Evolutionary conservation across 2,113 vertebrate genomes (phyloP), one percentile per base, ranked within the genome.

Genomic region (Plotosus lineatus): DNA sequence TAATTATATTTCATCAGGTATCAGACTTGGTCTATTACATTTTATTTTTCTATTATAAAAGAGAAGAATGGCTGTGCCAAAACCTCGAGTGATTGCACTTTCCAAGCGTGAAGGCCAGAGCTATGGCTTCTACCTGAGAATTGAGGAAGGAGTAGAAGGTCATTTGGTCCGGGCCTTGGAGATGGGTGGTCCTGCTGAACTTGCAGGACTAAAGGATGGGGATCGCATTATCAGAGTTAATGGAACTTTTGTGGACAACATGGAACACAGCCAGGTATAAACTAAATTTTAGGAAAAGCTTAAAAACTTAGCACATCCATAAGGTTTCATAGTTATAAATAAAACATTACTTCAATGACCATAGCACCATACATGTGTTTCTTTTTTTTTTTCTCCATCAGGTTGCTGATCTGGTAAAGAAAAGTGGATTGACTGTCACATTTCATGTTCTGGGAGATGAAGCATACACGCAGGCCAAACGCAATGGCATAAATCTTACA

Each of bases 141-240:
- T 95, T 1, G 97, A 99, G 90, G 89, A 92, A 38, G 92, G 91
- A 14, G 94, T 91, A 0, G 87, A 88, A 0, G 98, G 98, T 7
- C 98, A 99, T 82, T 89, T 99, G 87, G 87, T 99, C 82, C 95
- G 97, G 15, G 92, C 90, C 0, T 91, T 99, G 82, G 94, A 93
- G 66, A 91, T 90, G 88, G 87, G 90, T 10, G 95, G 97, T 56
- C 90, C 93, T 0, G 97, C 97, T 0, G 94, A 97, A 48, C 86
- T 93, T 79, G 94, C 95, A 0, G 97, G 98, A 17, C 91, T 99
- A 75, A 95, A 83, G 89, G 97, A 99, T 1, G 97, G 97, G 60
- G 98, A 99, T 88, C 92, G 97, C 58, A 86, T 99, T 60, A 90
- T 99, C 46, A 88, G 94, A 80, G 94, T 99, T 76, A 97, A 98